These are phyloP conservation scores for Schizaphis graminum DNA, from an alignment of 2,888 invertebrate genomes.

Conservation along the genomic window DNA sequence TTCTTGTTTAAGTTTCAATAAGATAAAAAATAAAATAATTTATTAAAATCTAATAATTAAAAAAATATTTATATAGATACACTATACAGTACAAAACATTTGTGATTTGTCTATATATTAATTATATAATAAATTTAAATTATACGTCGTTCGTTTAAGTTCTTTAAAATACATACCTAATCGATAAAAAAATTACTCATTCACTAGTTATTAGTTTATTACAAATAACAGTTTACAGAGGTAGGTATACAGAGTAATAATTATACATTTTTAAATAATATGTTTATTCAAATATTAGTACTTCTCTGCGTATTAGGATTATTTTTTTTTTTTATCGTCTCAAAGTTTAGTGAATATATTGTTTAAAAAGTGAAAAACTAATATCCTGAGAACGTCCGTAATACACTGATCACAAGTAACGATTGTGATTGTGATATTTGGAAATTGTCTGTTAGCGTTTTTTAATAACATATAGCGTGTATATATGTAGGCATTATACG, in stretches of 20 bases:
- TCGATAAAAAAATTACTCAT: neutral
- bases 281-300: neutral
- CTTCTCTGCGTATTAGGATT: neutral
- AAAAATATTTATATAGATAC: neutral
- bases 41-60: neutral
- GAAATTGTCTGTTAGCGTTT: neutral
- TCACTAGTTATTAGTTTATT: neutral
- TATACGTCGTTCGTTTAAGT: neutral
- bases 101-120: neutral
- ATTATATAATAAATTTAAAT: neutral
- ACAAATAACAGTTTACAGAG: neutral
- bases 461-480: neutral
- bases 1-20: neutral
- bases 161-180: neutral
- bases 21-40: neutral
- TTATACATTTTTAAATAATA: neutral
- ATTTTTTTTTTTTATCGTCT: neutral
- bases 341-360: neutral
- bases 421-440: constrained; percentile 19
- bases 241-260: neutral
- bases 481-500: neutral
- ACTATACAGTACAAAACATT: neutral
- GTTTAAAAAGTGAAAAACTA: neutral
- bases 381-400: neutral
- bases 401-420: neutral